Base-by-base conservation (phyloP, 2,888 invertebrate species). In the Colostygia pectinataria region DNA sequence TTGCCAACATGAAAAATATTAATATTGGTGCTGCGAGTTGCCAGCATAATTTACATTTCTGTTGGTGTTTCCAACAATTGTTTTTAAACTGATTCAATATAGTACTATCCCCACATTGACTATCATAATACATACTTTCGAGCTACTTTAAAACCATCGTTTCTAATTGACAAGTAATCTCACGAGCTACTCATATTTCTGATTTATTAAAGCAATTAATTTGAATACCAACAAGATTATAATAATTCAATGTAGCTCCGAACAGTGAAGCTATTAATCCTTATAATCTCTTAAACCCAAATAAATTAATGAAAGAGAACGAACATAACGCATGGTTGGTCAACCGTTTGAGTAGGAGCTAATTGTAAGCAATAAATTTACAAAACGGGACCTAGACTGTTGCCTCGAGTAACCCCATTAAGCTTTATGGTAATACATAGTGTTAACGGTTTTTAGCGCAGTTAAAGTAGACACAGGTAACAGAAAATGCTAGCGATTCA, bases 391-490 rank as follows among this genome's bases (percentile, higher is more conserved):
- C 43, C 44, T 49, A 41, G 33, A 34, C 32, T 42, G 18, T 28
- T 39, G 9, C 40, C 42, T 31, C 27, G 40, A 38, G 38, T 42
- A 31, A 45, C 36, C 20, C 37, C 38, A 43, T 44, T 53, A 44
- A 47, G 39, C 25, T 39, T 55, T 39, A 55, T 55, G 53, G 42
- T 52, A 49, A 55, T 57, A 15, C 9, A 34, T 40, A 25, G 25
- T 18, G 31, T 32, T 27, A 27, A 45, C 32, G 32, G 38, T 33
- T 41, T 14, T 32, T 7, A 15, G 24, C n/a, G 12, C 23, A 32
- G 32, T 20, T 28, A 28, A 12, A 2, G 18, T 34, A 13, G 24
- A 4, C 2, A 24, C 12, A 23, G 24, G 6, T 2, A 33, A 29
- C 13, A 0, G 39, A 31, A 32, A 14, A 20, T 29, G 10, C 10